Evolutionary conservation across 2,797 vertebrate species (phyloP).

Genomic region (Aselliscus stoliczkanus): DNA sequence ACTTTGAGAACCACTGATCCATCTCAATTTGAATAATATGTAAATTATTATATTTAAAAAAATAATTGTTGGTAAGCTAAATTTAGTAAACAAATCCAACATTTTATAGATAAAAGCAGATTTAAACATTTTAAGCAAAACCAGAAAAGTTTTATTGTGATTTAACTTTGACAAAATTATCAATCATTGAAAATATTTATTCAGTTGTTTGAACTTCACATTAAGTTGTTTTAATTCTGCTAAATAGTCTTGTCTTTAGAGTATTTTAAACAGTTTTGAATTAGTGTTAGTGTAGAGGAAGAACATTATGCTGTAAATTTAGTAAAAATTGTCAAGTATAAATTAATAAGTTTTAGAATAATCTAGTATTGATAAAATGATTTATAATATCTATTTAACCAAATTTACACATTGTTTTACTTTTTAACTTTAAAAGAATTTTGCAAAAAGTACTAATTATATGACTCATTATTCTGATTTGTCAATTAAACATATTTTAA

Average conservation of each 20-base stretch:
- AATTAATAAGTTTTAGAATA: constrained; percentile 1
- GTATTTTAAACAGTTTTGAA: neutral
- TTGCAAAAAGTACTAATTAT: constrained; percentile 7
- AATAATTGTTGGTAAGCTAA: neutral
- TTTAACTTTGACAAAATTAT: neutral
- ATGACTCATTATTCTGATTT: neutral
- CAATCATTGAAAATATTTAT: neutral
- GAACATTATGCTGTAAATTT: neutral
- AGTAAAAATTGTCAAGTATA: neutral
- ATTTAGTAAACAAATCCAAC: neutral
- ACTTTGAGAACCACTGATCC: neutral
- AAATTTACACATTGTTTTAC: constrained; percentile 22
- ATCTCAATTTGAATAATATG: neutral
- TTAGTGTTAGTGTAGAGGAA: neutral
- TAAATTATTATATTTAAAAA: neutral
- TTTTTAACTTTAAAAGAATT: constrained; percentile 11
- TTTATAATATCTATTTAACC: neutral
- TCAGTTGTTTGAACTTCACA: neutral
- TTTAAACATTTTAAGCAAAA: neutral
- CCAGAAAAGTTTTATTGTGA: neutral
- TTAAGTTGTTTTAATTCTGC: neutral
- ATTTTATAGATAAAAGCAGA: neutral
- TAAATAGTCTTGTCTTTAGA: neutral
- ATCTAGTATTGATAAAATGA: neutral
- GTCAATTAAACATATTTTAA: constrained; percentile 15